These are phyloP conservation scores for Pelvicachromis taeniatus DNA, from an alignment of 2,113 vertebrate genomes.

Conservation along the genomic window DNA sequence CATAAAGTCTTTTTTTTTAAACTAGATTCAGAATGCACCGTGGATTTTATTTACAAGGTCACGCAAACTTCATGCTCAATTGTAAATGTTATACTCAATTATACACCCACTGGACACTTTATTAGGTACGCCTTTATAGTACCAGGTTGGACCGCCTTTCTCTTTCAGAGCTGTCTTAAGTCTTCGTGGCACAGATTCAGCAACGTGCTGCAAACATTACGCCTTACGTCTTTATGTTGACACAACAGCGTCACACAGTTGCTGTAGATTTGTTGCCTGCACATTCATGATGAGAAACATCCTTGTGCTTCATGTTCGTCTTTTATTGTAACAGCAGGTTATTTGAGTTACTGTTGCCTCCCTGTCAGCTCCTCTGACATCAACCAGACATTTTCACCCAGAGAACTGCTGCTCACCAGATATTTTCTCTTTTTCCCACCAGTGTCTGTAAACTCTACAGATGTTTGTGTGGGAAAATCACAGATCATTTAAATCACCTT, in stretches of 20 bases:
- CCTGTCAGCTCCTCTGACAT: background rate
- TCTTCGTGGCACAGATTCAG: no score
- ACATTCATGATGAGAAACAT: background rate
- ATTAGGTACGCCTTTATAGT: background rate
- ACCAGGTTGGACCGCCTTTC: background rate
- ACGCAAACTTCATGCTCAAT: accelerated
- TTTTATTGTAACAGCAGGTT: background rate
- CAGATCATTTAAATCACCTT: accelerated
- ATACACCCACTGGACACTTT: background rate
- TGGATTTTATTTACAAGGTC: background rate
- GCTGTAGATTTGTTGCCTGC: no score
- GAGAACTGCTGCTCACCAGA: background rate
- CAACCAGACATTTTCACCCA: accelerated
- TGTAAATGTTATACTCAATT: background rate
- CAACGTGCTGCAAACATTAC: background rate
- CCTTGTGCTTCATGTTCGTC: background rate
- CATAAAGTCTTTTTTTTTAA: no score
- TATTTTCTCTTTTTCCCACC: background rate
- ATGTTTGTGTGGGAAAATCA: background rate
- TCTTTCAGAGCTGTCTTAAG: background rate
- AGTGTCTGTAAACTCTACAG: background rate
- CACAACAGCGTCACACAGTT: background rate
- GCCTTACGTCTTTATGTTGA: background rate
- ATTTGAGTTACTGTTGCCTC: background rate
- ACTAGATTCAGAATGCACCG: accelerated